Conservation (phyloP, 2,113 vertebrate species). For the Periophthalmodon schlosseri region DNA sequence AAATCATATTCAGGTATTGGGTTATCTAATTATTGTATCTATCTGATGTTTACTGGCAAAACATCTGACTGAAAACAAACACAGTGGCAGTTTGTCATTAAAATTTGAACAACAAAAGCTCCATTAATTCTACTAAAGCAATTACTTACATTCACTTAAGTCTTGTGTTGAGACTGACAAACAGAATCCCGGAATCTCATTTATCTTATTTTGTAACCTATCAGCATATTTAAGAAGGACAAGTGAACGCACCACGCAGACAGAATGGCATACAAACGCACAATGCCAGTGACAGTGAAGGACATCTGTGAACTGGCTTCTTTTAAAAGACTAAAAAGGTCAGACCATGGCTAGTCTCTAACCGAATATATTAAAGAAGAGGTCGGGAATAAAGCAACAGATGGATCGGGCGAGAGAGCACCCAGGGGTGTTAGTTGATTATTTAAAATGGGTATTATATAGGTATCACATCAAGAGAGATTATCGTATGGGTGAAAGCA, state of each 20-base stretch:
- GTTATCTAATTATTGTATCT: no score
- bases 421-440: conserved; percentile 19
- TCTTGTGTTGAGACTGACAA: conserved; percentile 5
- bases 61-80: no score
- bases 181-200: conserved; percentile 35
- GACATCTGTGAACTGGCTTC: conserved; percentile 60
- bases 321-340: conserved; percentile 57
- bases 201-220: conserved; percentile 49
- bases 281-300: conserved; percentile 39
- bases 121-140: background rate
- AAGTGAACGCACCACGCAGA: conserved; percentile 55
- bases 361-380: conserved; percentile 34
- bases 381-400: conserved; percentile 58
- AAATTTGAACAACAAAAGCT: background rate
- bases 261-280: conserved; percentile 8
- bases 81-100: no score
- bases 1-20: no score
- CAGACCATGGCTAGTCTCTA: conserved; percentile 10
- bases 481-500: conserved; percentile 22
- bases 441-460: conserved; percentile 17
- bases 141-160: background rate
- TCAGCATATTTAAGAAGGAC: conserved; percentile 60
- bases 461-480: conserved; percentile 23
- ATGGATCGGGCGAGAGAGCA: conserved; percentile 48
- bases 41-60: no score